Evolutionary conservation across 1,140 invertebrate species (phyloP).

Genomic region (Myzus persicae): DNA sequence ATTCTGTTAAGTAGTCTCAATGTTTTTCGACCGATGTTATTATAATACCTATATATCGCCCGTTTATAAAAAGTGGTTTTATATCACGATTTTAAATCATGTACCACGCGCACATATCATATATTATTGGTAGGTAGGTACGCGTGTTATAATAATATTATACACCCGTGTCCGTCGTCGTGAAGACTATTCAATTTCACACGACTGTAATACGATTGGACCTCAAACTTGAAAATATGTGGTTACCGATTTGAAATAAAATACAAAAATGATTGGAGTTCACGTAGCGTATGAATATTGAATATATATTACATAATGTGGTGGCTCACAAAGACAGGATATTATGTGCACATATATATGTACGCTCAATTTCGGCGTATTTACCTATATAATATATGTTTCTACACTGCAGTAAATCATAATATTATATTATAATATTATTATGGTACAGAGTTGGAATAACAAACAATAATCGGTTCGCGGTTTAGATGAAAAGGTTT

Average conservation of each 20-base stretch:
- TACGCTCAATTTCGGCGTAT: neutral
- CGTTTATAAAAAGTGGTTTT: neutral
- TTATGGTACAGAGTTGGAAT: neutral
- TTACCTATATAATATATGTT: neutral
- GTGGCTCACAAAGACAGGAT: neutral
- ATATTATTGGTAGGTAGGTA: neutral
- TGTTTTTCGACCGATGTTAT: neutral
- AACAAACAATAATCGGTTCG: neutral
- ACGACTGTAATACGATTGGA: neutral
- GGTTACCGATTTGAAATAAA: neutral
- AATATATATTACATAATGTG: neutral
- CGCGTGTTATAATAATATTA: neutral
- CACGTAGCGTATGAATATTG: neutral
- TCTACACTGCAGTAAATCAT: neutral
- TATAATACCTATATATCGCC: neutral
- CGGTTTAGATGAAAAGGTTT: neutral
- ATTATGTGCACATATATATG: neutral
- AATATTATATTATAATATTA: neutral
- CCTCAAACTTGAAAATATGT: neutral
- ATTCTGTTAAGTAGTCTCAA: neutral
- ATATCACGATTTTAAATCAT: slow-evolving; percentile 26
- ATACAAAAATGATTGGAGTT: slow-evolving; percentile 7
- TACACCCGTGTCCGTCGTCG: neutral
- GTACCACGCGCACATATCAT: neutral
- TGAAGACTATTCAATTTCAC: neutral